Evolutionary conservation across 2,797 vertebrate species (phyloP), one percentile per base, ranked within the genome.

Genomic region (Balearica regulorum): DNA sequence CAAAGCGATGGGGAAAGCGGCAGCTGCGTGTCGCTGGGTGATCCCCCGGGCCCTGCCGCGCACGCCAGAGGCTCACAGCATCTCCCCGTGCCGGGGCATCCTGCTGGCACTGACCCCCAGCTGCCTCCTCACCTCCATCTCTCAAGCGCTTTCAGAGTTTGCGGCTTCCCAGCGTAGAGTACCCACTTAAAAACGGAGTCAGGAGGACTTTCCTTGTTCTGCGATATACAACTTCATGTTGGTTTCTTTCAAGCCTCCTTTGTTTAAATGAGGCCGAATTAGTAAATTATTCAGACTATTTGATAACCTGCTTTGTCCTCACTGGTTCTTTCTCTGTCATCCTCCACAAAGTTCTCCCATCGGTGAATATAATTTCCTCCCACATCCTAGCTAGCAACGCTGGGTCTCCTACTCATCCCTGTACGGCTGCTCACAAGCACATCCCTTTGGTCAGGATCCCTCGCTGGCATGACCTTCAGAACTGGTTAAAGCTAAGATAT

Each of bases 11-110:
- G 31, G 11, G 29, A 39, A 73, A 55, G 55, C 1, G 1, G 73
- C 26, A 66, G 49, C 35, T 49, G 31, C 1, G 0, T 16, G 17
- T 55, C 46, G 39, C 25, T 16, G 13, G 9, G 31, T 19, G n/a
- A 62, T 48, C 5, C 37, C 43, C 18, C 11, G 25, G 20, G 21
- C 35, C 7, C 51, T 77, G 39, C 12, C 14, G 35, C 46, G 18
- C 31, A 13, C 0, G 1, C 18, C 26, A 28, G n/a, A 48, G 49
- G 16, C n/a, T 57, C 7, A 4, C 2, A 6, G 6, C 1, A 0
- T 29, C 57, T 28, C 58, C 9, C 41, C 8, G 4, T 60, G 55
- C 46, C 25, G 12, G 20, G 58, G 48, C 43, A 44, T 35, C 41
- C 26, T 19, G 33, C 46, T 16, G 61, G 33, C 5, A 5, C 55